phyloP scores from a whole-genome alignment of 2,888 invertebrate species.

The Ecliptopera silaceata region DNA sequence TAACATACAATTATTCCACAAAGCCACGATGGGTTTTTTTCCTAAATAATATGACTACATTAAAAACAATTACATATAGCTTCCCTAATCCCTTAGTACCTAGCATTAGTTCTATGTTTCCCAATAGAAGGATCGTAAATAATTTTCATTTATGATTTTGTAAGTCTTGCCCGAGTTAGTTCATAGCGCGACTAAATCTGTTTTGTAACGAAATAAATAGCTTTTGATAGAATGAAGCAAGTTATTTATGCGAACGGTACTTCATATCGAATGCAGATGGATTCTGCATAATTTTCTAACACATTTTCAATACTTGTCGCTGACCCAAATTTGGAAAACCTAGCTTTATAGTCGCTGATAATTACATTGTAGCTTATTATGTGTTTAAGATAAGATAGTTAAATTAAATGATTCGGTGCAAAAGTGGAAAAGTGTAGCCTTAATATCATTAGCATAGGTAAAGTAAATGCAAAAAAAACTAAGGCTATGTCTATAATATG shows the following conservation, averaged over 20 bases:
- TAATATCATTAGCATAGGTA: no score
- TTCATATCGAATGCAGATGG: conserved; percentile 33
- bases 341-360: conserved; percentile 5
- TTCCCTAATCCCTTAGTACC: no score
- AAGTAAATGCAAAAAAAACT: no score
- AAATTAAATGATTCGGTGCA: neutral
- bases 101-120: no score
- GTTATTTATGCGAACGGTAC: conserved; percentile 39
- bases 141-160: conserved; percentile 50
- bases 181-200: conserved; percentile 38
- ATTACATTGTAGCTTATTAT: conserved; percentile 11
- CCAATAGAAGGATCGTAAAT: conserved; percentile 39
- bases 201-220: conserved; percentile 56
- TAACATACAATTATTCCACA: no score
- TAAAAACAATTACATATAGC: no score
- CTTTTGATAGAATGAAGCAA: conserved; percentile 45
- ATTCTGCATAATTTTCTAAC: conserved; percentile 29
- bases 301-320: conserved; percentile 13
- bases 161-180: conserved; percentile 41
- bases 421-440: no score
- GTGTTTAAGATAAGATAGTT: neutral
- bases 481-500: no score
- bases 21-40: no score
- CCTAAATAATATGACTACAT: no score
- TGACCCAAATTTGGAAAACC: conserved; percentile 15